Conservation (phyloP, 2,113 vertebrate species). For the Crotalus tigris region DNA sequence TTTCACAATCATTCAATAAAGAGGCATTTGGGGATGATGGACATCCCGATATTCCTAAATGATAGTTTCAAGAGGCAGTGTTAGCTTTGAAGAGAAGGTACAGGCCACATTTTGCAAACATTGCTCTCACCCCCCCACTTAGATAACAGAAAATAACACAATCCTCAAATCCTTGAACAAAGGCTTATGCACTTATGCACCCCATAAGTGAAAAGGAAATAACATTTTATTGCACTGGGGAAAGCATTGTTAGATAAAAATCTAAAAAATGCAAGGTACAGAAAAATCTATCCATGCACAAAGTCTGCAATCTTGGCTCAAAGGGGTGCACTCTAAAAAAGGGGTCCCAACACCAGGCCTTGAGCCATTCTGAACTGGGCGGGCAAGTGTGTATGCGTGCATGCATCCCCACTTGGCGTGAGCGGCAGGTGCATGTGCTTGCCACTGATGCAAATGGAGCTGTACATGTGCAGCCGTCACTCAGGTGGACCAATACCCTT, state of each 20-base stretch:
- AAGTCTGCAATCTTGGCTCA: not conserved
- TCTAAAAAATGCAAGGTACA: not conserved
- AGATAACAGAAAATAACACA: not conserved
- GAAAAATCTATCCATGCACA: not conserved
- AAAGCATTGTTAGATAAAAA: not conserved
- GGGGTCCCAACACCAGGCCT: not conserved
- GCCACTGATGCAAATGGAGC: not conserved
- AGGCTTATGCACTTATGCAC: not conserved
- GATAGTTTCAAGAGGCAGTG: not conserved
- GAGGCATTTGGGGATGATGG: not conserved
- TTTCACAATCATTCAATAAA: not conserved
- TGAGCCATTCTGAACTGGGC: not conserved
- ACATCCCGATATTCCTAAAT: not conserved
- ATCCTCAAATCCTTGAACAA: not conserved
- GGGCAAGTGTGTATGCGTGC: not conserved
- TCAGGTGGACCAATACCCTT: not conserved
- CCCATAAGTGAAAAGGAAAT: not conserved
- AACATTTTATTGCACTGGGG: not conserved
- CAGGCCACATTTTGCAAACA: not conserved
- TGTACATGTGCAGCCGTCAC: not conserved
- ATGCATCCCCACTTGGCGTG: not conserved
- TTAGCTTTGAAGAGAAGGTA: not conserved
- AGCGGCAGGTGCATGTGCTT: rapidly evolving
- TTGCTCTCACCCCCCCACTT: not conserved
- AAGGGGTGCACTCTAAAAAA: not conserved